These are phyloP conservation scores for Dasypogon diadema DNA, from an alignment of 2,888 invertebrate genomes.

Conservation along the genomic window DNA sequence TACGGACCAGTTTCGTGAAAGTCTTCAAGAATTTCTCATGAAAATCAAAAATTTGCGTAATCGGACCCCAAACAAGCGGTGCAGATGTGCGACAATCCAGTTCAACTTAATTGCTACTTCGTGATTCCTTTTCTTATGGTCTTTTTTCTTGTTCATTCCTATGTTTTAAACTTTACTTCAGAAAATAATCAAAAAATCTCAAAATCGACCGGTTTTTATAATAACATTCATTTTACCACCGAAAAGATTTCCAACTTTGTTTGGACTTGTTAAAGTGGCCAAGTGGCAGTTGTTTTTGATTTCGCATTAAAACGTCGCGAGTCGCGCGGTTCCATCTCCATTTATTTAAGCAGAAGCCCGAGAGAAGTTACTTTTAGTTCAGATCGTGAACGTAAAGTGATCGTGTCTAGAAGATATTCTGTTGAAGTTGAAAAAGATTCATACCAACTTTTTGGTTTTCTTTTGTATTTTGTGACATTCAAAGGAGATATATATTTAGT, in stretches of 20 bases:
- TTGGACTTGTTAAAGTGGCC: conserved; percentile 16
- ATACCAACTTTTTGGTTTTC: too few species aligned
- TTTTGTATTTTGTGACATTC: background rate
- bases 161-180: background rate
- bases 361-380: conserved; percentile 11
- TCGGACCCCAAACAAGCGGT: background rate
- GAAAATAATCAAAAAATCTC: background rate
- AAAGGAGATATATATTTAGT: background rate
- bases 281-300: background rate
- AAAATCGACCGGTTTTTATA: conserved; percentile 31
- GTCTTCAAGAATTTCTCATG: conserved; percentile 15
- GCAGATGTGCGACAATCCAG: background rate
- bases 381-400: conserved; percentile 22
- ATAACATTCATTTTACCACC: conserved; percentile 7
- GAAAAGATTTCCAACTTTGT: background rate
- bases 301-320: background rate
- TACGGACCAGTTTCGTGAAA: conserved; percentile 24
- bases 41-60: conserved; percentile 34
- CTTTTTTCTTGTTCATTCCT: background rate
- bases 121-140: background rate
- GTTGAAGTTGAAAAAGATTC: background rate
- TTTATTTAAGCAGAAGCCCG: conserved; percentile 17
- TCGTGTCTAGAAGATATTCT: background rate
- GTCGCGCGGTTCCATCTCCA: background rate
- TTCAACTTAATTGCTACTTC: background rate